phyloP scores from a whole-genome alignment of 2,888 invertebrate species.

The Phytoseiulus persimilis region DNA sequence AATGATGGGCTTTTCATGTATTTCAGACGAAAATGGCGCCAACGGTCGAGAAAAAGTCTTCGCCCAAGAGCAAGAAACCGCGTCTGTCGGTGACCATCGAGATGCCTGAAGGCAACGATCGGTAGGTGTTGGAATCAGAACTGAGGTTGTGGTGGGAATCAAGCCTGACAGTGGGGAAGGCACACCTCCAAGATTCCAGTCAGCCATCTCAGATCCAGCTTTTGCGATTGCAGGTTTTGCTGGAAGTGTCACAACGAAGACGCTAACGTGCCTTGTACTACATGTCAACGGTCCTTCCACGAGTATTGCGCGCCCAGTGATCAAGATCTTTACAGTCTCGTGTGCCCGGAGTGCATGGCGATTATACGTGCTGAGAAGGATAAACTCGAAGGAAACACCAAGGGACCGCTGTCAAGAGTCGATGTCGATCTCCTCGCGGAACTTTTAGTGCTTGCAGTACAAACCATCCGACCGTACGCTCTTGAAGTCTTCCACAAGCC shows the following conservation, averaged over 20 bases:
- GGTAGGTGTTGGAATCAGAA: background rate
- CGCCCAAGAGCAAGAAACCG: conserved; percentile 16
- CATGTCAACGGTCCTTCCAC: conserved; percentile 25
- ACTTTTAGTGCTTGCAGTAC: conserved; percentile 17
- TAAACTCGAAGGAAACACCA: background rate
- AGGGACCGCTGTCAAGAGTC: background rate
- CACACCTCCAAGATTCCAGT: background rate
- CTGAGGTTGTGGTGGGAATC: background rate
- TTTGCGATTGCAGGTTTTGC: background rate
- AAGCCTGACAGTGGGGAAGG: background rate
- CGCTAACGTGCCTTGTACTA: conserved; percentile 26
- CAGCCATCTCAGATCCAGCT: background rate
- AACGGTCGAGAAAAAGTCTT: conserved; percentile 17
- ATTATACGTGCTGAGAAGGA: background rate
- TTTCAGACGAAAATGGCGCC: background rate
- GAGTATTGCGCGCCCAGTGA: conserved; percentile 24
- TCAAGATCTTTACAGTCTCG: conserved; percentile 21
- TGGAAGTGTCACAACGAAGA: conserved; percentile 34
- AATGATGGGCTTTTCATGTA: background rate
- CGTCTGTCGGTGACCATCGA: conserved; percentile 33
- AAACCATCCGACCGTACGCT: conserved; percentile 31
- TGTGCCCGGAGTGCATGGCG: conserved; percentile 27
- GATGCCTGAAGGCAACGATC: conserved; percentile 30
- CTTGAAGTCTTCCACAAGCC: conserved; percentile 25
- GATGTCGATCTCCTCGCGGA: conserved; percentile 8